Base-by-base conservation (phyloP, 2,113 vertebrate species). In the Atherinomorus stipes region DNA sequence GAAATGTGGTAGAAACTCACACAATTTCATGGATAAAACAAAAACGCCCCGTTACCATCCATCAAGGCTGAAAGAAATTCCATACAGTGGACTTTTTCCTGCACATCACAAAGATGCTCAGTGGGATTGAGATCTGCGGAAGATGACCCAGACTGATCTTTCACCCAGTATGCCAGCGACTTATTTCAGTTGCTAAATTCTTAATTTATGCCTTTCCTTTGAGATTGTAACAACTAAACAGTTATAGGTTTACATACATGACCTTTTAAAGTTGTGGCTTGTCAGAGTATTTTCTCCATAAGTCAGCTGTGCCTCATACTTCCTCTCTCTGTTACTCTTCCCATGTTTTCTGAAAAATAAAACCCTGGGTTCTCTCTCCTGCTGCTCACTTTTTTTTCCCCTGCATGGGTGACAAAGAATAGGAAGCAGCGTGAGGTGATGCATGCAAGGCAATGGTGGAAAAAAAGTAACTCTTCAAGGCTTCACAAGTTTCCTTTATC, bases 401-500 rank as follows among this genome's bases (percentile, higher is more conserved):
- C 77, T 84, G 53, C 52, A 64, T 21, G 21, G 64, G 74, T 81
- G 85, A 85, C 72, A 78, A 59, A 71, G 60, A 13, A 74, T 54
- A 34, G 34, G 53, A 60, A 64, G 73, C 74, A 53, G 63, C 72
- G 53, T 10, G 34, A 76, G 69, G 77, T 66, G 44, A 75, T 31
- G 38, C 61, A 80, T 64, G 60, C 74, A 59, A 72, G 71, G 75
- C 71, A 71, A 28, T 9, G 13, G 44, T 19, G 53, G 66, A 78
- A 38, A 26, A 77, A 76, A 71, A 82, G 37, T 80, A 80, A 63
- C 71, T 72, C 61, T 53, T 85, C 56, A 73, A 53, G 37, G 28
- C 73, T 80, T 76, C 74, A 62, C 62, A 83, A 74, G 63, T 77
- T 78, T 58, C 38, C 71, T 88, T 77, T 77, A 86, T 90, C 74